Base-by-base conservation (phyloP, 2,888 invertebrate species). In the Leptura quadrifasciata region DNA sequence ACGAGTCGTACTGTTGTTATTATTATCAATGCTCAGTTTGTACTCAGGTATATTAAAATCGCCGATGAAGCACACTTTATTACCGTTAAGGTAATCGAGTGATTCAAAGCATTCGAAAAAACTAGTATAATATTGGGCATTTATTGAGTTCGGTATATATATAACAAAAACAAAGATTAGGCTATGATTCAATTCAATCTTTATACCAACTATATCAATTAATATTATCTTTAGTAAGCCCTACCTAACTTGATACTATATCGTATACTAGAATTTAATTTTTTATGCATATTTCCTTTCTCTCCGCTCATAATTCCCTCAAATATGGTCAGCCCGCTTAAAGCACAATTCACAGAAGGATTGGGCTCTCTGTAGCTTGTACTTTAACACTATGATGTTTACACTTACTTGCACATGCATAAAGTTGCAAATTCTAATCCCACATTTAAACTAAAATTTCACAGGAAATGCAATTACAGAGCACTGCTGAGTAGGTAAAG, bases 401-500 rank as follows among this genome's bases (percentile, higher is more conserved):
- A 58, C 58, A 27, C 27, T 63, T 35, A 63, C 63, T 27, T 63
- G 54, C 10, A 58, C 39, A 27, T 52, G 20, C 63, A 52, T 39
- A 60, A 61, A 55, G 61, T 63, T 54, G 54, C 24, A 72, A 47
- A 61, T 70, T 70, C 60, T 61, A 70, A 61, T 70, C 47, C 31
- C 18, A 20, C 55, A 52, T 54, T 54, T 72, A 72, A 72, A 72
- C 72, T 63, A 54, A 63, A 63, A 72, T 63, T 72, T 8, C 69
- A 69, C 20, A 17, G 63, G 21, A 72, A 31, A 63, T 63, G 72
- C 52, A 72, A 54, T 72, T 63, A 72, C 54, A 27, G 17, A 27
- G 18, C 12, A 20, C 18, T 72, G 61, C 17, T 69, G 58, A 39
- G 58, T 69, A 39, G 57, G 21, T 39, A 31, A 17, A 35, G 20